These are phyloP conservation scores for Galeopsomyia nigrocyanea DNA, from an alignment of 2,888 invertebrate genomes.

Conservation along the genomic window DNA sequence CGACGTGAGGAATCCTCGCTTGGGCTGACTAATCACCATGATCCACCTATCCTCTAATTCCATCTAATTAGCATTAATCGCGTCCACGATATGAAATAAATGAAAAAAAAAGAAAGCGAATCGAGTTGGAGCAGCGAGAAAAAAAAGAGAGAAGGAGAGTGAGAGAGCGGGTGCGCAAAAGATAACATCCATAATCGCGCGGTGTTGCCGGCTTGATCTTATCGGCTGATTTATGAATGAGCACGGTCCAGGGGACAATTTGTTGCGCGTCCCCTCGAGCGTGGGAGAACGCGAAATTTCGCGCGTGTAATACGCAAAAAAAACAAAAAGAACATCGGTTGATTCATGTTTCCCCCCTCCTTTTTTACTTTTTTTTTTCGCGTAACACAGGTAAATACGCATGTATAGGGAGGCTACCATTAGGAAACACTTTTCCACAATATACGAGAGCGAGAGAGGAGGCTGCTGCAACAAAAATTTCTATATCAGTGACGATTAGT, in stretches of 20 bases:
- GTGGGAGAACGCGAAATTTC: constrained; percentile 41
- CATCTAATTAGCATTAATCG: constrained; percentile 28
- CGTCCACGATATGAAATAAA: constrained; percentile 24
- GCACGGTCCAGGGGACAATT: constrained; percentile 28
- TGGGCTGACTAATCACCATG: no score
- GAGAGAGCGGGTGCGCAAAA: constrained; percentile 7
- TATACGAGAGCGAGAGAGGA: no score
- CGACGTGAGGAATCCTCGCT: no score
- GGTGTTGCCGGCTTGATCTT: constrained; percentile 27
- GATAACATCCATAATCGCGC: constrained; percentile 43
- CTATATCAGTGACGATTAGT: neutral
- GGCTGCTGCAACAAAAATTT: no score
- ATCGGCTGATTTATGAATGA: constrained; percentile 45
- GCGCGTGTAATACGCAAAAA: no score
- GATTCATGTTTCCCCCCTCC: no score
- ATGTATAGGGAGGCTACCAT: no score
- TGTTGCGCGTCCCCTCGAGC: constrained; percentile 41
- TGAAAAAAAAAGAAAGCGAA: neutral
- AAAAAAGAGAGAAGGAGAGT: neutral
- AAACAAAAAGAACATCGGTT: no score
- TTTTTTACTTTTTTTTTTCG: no score
- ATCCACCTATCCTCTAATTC: constrained; percentile 32
- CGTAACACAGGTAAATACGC: no score
- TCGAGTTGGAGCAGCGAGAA: neutral
- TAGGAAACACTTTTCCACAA: no score